Base-by-base conservation (phyloP, 2,888 invertebrate genomes). In the Platypus cylindrus region DNA sequence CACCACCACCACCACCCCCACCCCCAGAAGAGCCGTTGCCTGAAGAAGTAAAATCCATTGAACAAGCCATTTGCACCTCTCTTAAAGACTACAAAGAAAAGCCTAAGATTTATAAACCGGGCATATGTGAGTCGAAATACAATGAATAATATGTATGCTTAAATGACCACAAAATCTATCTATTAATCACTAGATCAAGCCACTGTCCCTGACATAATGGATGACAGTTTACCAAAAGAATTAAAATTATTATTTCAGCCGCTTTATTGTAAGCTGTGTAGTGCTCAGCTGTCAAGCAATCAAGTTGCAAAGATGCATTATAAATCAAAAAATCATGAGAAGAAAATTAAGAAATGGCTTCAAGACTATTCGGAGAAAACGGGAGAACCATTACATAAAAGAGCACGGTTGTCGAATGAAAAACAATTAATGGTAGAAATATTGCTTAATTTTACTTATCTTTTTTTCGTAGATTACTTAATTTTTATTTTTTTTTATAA, bases 251-350 rank as follows among this genome's bases (percentile, higher is more conserved):
- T 65, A 24, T 67, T 70, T 39, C 63, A 64, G 37, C 66, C 70
- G 0, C 47, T 68, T 15, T 59, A 54, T 37, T 71, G 71, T 47
- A 63, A 65, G 35, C 48, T 71, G 12, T 71, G 71, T 46, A 52
- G 56, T 20, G 53, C 56, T 1, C 58, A 62, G 34, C 51, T 69
- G 45, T 65, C 63, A 34, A 67, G 66, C 2, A 55, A 60, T 24
- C 54, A 59, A 3, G 60, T 62, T 43, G 68, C 70, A 2, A 62
- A 62, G 36, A 50, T 65, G 40, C 71, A 72, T 44, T 72, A 71
- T 45, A 61, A 63, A 32, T 70, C 70, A 0, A 69, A 66, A 44
- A 60, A 62, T 17, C 71, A 72, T 45, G 64, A 68, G 33, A 68
- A 67, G 32, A 67, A 66, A 45, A 59, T 70, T 2, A 56, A 57